Conservation (phyloP, 37 sponge, comb jelly and placozoan genomes). For the Halisarca cf. caerulea region DNA sequence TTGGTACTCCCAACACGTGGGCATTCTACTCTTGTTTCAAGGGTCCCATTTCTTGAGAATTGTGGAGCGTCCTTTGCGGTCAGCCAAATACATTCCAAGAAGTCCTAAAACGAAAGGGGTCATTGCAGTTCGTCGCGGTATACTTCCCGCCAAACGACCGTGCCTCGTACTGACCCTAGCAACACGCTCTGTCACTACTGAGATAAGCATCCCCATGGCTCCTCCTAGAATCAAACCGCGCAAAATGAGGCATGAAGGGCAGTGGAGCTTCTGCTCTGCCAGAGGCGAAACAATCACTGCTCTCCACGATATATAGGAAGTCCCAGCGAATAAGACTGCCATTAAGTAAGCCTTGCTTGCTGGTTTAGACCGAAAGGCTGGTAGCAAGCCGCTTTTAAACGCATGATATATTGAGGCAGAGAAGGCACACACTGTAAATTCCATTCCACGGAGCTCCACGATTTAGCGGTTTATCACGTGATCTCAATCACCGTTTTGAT, state of each 20-base stretch:
- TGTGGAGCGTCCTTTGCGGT: background rate
- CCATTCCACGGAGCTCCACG: too few species aligned
- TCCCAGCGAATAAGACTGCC: too few species aligned
- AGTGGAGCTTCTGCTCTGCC: background rate
- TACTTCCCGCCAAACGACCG: background rate
- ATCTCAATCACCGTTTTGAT: background rate
- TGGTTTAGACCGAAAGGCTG: too few species aligned
- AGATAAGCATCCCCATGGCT: background rate
- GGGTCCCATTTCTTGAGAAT: too few species aligned
- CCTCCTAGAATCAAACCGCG: background rate
- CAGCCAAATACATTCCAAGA: conserved; percentile 3
- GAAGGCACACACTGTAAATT: too few species aligned
- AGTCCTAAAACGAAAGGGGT: background rate
- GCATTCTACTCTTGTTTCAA: background rate
- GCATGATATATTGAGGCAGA: too few species aligned
- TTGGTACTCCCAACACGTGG: background rate
- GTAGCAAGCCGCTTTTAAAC: too few species aligned
- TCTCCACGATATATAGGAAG: too few species aligned
- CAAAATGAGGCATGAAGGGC: background rate
- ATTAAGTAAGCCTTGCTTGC: too few species aligned
- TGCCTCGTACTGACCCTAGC: background rate
- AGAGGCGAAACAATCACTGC: too few species aligned
- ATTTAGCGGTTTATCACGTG: background rate
- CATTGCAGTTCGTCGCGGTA: too few species aligned
- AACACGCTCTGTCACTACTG: background rate